Base-by-base conservation (phyloP, 2,888 invertebrate genomes). In the Pherbina coryleti region DNA sequence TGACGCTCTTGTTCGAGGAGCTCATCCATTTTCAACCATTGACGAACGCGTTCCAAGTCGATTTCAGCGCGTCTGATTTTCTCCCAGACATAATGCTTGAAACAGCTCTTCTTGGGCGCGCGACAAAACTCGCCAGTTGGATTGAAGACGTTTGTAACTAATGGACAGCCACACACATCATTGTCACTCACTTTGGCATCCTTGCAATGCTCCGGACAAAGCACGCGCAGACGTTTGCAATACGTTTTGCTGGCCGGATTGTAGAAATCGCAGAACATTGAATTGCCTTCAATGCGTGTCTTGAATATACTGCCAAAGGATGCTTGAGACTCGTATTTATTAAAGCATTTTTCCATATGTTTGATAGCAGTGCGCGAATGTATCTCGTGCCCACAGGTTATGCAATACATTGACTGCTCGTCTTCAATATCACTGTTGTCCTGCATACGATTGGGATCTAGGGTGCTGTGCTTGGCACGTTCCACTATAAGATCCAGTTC, bases 261-360 rank as follows among this genome's bases (percentile, higher is more conserved):
- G 90, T 95, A 98, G 88, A 95, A 97, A 86, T 99, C 99, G 88
- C 99, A 99, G 90, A 99, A 99, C 95, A 99, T 97, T 84, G 97
- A 97, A 90, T 96, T 97, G 0, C 96, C 96, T 89, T 98, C 98
- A 84, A 98, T 97, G 76, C 96, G 92, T 0, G 98, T 98, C 88
- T 98, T 96, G 86, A 97, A 98, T 64, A 97, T 93, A 31, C 98
- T 98, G 14, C 98, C 98, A 90, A 98, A 98, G 0, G 98, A 97
- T 1, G 98, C 96, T 90, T 98, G 98, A 67, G 97, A 97, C 90
- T 99, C 99, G 89, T 97, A 97, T 93, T 98, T 98, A 82, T 97
- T 95, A 90, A 98, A 99, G 89, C 98, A 99, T 88, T 97, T 97
- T 90, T 98, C 98, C 97, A 99, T 97, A 87, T 99, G 99, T 85